Conservation (phyloP, 2,888 invertebrate genomes). For the Empis stercorea region DNA sequence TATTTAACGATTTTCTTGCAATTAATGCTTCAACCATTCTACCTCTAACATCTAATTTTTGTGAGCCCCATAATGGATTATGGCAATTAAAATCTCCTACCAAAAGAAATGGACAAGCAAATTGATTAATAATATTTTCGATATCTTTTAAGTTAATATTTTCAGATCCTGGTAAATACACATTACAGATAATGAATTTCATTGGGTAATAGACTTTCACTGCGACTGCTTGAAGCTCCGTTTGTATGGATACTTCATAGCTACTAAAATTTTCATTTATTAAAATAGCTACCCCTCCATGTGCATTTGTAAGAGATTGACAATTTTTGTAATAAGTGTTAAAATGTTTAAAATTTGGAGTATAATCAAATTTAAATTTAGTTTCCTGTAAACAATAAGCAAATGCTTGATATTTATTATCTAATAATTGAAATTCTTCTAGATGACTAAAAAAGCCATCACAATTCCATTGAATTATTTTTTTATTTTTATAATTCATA, state of each 20-base stretch:
- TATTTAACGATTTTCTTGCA: neutral
- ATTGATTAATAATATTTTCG: neutral
- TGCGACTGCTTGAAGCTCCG: neutral
- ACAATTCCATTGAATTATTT: neutral
- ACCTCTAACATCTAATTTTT: neutral
- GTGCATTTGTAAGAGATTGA: neutral
- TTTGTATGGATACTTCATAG: neutral
- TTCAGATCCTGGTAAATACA: neutral
- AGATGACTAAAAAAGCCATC: neutral
- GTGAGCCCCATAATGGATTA: neutral
- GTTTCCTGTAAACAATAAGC: neutral
- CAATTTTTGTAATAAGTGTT: neutral
- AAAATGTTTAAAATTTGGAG: neutral
- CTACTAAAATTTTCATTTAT: too few relatives aligned
- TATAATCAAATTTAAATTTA: neutral
- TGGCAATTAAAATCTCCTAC: neutral
- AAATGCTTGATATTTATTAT: neutral
- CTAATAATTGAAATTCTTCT: neutral
- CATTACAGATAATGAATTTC: neutral
- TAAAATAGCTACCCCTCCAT: neutral
- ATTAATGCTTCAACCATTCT: neutral
- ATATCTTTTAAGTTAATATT: neutral
- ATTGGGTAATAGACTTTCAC: neutral
- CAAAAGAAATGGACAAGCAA: neutral
- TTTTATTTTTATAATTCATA: neutral